Base-by-base conservation (phyloP, 1,140 invertebrate genomes). In the Drosophila repletoides region DNA sequence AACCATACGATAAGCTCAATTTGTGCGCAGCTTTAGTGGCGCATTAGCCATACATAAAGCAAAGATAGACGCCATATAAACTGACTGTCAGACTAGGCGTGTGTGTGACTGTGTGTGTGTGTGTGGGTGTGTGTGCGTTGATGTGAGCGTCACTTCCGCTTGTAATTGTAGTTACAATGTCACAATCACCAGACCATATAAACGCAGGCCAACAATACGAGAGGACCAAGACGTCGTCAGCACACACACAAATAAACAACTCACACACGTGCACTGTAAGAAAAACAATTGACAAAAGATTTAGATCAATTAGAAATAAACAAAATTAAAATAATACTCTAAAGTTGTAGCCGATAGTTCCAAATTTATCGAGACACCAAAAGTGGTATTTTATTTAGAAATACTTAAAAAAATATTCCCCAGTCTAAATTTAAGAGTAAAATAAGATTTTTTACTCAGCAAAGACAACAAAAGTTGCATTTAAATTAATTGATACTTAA, bases 141-240 rank as follows among this genome's bases (percentile, higher is more conserved):
- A 80, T 86, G 79, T 71, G 60, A 87, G 80, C 80, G 71, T 80
- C 81, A 80, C 81, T 86, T 86, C 80, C 80, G 80, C 80, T 76
- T 86, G 80, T 86, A 86, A 86, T 86, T 86, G 80, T 86, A 86
- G 80, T 77, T 87, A 86, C 80, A 86, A 86, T 86, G 80, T 86
- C 80, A 86, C 80, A 86, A 86, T 86, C 80, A 86, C 75, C 60
- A 86, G 80, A 86, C 80, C 80, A 76, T 86, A 87, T 87, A 80
- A 86, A 80, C 81, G 80, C 63, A 66, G 43, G 56, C 80, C 72
- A 70, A 66, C 66, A 41, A 31, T 19, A 45, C 15, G 22, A 5
- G 31, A 41, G 52, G 10, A 38, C 15, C 51, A 46, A 65, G 49
- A 46, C 31, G 22, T 33, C 33, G 34, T 48, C 53, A 60, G 49